phyloP scores from a whole-genome alignment of 2,888 invertebrate genomes.

The Dusona sp. region DNA sequence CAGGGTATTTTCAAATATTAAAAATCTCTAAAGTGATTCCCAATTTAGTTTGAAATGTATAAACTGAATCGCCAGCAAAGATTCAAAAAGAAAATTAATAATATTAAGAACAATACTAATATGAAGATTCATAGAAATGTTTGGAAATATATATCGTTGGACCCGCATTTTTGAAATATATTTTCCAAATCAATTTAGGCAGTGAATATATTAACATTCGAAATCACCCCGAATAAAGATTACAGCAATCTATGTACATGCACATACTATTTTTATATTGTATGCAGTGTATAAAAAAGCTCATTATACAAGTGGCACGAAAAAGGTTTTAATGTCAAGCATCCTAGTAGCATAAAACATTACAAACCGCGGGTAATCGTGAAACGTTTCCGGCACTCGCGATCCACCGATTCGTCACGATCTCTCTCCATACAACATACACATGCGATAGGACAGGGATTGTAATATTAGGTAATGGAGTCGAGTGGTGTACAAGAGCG shows the following conservation, averaged over 20 bases:
- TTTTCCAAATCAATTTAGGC: background rate
- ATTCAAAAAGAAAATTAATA: background rate
- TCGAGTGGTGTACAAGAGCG: constrained; percentile 62
- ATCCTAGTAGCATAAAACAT: background rate
- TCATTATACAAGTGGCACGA: background rate
- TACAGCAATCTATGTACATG: background rate
- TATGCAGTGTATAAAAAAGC: background rate
- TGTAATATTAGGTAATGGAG: constrained; percentile 64
- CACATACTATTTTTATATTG: background rate
- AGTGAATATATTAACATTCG: background rate
- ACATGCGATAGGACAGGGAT: constrained; percentile 39
- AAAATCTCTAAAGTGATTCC: background rate
- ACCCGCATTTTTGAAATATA: background rate
- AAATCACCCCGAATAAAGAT: background rate
- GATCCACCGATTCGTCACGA: constrained; percentile 61
- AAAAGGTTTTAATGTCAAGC: constrained; percentile 21
- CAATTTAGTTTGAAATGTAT: background rate
- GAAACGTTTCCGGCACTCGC: constrained; percentile 63
- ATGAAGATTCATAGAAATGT: background rate
- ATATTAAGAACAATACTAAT: background rate
- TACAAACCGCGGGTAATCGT: constrained; percentile 39
- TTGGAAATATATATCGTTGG: background rate
- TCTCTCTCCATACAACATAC: constrained; percentile 1
- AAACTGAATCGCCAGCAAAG: background rate
- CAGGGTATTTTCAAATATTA: too few relatives aligned